phyloP scores from a whole-genome alignment of 2,888 invertebrate species.

The Trissolcus brochymenae region DNA sequence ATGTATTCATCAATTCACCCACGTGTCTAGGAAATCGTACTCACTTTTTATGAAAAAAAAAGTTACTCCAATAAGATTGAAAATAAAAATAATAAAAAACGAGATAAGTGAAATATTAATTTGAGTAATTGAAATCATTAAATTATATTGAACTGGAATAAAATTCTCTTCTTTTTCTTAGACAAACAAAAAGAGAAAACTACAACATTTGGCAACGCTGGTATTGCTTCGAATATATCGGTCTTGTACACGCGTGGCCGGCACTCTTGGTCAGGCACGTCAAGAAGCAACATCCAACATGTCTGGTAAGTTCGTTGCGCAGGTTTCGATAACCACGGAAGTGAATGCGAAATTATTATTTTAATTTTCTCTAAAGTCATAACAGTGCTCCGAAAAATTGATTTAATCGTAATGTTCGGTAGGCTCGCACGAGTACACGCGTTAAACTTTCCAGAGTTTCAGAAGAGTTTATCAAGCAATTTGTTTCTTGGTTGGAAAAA shows the following conservation, averaged over 20 bases:
- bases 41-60: too few species aligned
- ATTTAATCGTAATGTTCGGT: too few species aligned
- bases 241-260: constrained; percentile 29
- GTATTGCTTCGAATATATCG: constrained; percentile 20
- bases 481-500: too few species aligned
- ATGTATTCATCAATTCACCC: too few species aligned
- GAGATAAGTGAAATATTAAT: background rate
- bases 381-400: too few species aligned
- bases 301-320: constrained; percentile 33
- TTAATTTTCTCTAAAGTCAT: too few species aligned
- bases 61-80: too few species aligned
- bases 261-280: constrained; percentile 24
- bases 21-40: too few species aligned
- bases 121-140: background rate
- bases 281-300: constrained; percentile 24
- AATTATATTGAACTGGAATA: background rate
- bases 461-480: too few species aligned
- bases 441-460: background rate
- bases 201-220: constrained; percentile 34
- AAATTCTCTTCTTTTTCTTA: constrained; percentile 18
- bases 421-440: too few species aligned
- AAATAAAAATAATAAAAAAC: background rate
- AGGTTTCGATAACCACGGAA: background rate
- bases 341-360: too few species aligned
- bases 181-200: background rate